Percentiles rank a stretch among this genome's conserved stretches.
Evolutionary conservation across 2,113 vertebrate species (phyloP).

Genomic region (Lota lota): DNA sequence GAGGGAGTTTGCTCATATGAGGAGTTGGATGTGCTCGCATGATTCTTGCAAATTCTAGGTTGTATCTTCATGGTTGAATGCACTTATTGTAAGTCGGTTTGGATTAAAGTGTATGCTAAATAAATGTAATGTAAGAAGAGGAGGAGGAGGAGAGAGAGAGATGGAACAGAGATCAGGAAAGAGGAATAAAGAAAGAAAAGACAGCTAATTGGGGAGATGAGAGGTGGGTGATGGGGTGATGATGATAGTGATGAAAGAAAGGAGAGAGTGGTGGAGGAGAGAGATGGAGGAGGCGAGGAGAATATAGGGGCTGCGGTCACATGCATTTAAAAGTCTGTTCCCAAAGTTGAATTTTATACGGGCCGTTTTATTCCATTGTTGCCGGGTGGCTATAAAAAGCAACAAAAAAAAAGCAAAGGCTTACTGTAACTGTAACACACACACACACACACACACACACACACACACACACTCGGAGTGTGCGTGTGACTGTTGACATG

Average conservation of each 20-base stretch:
- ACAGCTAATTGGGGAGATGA: conserved; percentile 28
- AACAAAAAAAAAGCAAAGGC: conserved; percentile 21
- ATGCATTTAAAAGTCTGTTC: conserved; percentile 47
- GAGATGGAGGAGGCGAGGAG: too few species aligned
- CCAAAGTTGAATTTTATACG: conserved; percentile 59
- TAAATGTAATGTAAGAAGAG: too few species aligned
- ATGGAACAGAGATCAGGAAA: conserved; percentile 1
- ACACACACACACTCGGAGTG: conserved; percentile 16
- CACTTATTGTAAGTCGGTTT: too few species aligned
- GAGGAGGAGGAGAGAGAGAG: too few species aligned
- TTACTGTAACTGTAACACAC: conserved; percentile 23
- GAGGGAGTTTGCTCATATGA: too few species aligned
- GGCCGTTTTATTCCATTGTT: conserved; percentile 44
- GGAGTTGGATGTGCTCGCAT: too few species aligned
- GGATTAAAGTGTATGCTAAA: too few species aligned
- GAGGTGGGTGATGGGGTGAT: too few species aligned
- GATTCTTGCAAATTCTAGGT: too few species aligned
- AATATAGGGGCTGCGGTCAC: conserved; percentile 38
- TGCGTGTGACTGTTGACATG: conserved; percentile 59
- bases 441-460: conserved; percentile 18
- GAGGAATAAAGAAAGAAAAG: conserved; percentile 16
- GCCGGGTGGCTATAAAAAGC: conserved; percentile 51
- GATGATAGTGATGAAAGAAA: too few species aligned
- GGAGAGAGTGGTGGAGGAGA: too few species aligned
- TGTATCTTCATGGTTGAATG: too few species aligned